Percentiles rank a stretch among this genome's conserved stretches.
These are phyloP conservation scores for Drosophila yakuba DNA, from an alignment of 1,140 invertebrate genomes.

Conservation along the genomic window DNA sequence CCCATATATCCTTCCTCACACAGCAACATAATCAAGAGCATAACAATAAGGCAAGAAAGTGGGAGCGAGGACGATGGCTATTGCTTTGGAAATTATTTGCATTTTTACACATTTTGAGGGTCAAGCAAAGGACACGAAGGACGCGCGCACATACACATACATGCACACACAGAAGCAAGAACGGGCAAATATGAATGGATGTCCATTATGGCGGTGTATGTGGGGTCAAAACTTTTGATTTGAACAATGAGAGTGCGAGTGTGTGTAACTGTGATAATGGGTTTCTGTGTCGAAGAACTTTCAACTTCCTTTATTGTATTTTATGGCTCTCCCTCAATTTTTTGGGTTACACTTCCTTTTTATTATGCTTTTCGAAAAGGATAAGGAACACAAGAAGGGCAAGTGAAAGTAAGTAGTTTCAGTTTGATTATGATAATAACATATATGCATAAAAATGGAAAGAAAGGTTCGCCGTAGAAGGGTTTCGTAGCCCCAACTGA, in stretches of 20 bases:
- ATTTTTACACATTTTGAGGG: slow-evolving; percentile 82
- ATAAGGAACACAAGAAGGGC: not conserved
- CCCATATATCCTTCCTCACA: slow-evolving; percentile 13
- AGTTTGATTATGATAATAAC: slow-evolving; percentile 75
- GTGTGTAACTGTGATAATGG: slow-evolving; percentile 78
- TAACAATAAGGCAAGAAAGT: slow-evolving; percentile 69
- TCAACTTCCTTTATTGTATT: slow-evolving; percentile 82
- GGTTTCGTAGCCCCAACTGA: slow-evolving; percentile 10
- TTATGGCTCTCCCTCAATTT: slow-evolving; percentile 54
- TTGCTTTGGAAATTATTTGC: slow-evolving; percentile 72
- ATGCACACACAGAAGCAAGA: not conserved
- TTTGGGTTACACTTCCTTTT: slow-evolving; percentile 45
- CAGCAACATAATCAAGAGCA: slow-evolving; percentile 79
- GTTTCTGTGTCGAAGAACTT: slow-evolving; percentile 81
- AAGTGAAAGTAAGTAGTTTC: slow-evolving; percentile 46
- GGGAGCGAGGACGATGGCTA: slow-evolving; percentile 16
- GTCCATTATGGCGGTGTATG: slow-evolving; percentile 64
- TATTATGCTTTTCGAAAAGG: slow-evolving; percentile 24
- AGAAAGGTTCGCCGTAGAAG: slow-evolving; percentile 25
- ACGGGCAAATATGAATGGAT: slow-evolving; percentile 68
- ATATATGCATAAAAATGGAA: slow-evolving; percentile 29
- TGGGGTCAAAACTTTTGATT: slow-evolving; percentile 78
- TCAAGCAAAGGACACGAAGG: slow-evolving; percentile 70
- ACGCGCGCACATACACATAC: slow-evolving; percentile 8
- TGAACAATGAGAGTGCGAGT: slow-evolving; percentile 58